Conservation (phyloP, 2,888 invertebrate genomes). For the Apamea monoglypha region DNA sequence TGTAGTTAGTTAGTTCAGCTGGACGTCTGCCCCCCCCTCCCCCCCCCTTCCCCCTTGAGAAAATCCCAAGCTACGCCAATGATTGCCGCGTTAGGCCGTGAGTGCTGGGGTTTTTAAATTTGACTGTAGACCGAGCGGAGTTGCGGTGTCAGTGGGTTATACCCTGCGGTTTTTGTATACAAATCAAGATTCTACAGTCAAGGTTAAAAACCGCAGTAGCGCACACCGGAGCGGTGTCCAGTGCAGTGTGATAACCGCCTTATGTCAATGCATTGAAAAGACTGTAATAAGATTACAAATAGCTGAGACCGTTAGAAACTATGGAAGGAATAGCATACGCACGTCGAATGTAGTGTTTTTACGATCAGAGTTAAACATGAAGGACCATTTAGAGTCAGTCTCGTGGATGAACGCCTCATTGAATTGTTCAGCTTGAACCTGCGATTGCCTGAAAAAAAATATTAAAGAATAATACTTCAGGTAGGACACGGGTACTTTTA, state of each 20-base stretch:
- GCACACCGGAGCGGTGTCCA: no score
- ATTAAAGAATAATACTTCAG: conserved; percentile 12
- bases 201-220: neutral
- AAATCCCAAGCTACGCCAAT: no score
- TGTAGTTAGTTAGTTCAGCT: no score
- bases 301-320: neutral
- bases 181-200: neutral
- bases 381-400: conserved; percentile 92
- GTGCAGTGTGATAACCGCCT: neutral
- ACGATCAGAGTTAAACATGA: conserved; percentile 88
- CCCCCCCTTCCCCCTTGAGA: neutral
- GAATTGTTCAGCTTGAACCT: conserved; percentile 82
- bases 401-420: conserved; percentile 91
- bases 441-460: conserved; percentile 82
- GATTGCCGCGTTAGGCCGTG: neutral
- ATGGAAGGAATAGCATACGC: conserved; percentile 64
- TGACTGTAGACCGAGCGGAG: neutral
- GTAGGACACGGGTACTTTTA: no score
- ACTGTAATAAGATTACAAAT: neutral
- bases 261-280: neutral
- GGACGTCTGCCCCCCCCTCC: no score
- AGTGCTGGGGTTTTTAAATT: neutral
- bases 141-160: neutral
- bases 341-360: conserved; percentile 87
- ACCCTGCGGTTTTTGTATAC: neutral